Evolutionary conservation across 2,888 invertebrate species (phyloP), one percentile per base, ranked within the genome.

Genomic region (Mythimna ferrago): DNA sequence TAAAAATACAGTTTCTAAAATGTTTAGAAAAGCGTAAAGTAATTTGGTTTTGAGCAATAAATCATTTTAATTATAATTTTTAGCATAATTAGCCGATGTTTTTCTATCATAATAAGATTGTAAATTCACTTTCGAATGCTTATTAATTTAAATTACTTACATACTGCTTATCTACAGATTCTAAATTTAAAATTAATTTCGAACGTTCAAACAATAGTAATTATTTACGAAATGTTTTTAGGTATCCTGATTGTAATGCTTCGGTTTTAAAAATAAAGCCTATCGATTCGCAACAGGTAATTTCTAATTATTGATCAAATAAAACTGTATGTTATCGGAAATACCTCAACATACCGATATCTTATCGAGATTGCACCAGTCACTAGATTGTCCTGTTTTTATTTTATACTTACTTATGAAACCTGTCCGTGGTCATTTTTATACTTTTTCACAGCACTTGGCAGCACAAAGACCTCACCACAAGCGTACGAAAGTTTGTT

Each of bases 381-480:
- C 64, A 71, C 61, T 73, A 76, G 66, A 78, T 84, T 76, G 58
- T 57, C 56, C 65, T 76, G 77, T 75, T 72, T 74, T 84, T 70
- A 61, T 61, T 61, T 61, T 61, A 41, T 41, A 97, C 97, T 96
- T 93, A 97, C 97, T 97, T 97, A 92, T 97, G 97, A 92, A 97
- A 97, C 92, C 97, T 95, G 92, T 97, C 97, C 63, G 97, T 97
- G 86, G 97, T 96, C 97, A 97, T 97, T 91, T 92, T 93, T 80
- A 63, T 76, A 69, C 38, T 73, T 72, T 78, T 84, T 76, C 78
- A 80, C 70, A 80, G 78, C 77, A 76, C 80, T 26, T 74, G 62
- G 66, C 66, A 64, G 44, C 71, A 78, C 74, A 82, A 80, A 78
- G 81, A 87, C 84, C 81, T 71, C 71, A 82, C 66, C 80, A 76